These are phyloP conservation scores for Conus betulinus DNA, from an alignment of 1,140 invertebrate genomes.

Conservation along the genomic window DNA sequence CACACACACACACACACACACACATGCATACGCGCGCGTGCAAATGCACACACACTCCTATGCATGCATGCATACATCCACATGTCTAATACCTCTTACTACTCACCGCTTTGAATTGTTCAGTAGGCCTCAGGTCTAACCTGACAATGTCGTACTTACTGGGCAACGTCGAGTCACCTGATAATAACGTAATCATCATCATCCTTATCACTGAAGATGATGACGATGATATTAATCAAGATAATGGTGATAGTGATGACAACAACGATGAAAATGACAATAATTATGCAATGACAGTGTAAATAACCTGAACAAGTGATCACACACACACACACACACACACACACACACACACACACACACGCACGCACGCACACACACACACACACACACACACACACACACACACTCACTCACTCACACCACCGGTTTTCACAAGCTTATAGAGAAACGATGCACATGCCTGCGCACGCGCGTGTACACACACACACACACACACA, in stretches of 20 bases:
- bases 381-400: not conserved
- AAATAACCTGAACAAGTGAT: too few species aligned
- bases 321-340: too few species aligned
- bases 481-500: too few species aligned
- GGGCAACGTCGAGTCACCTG: constrained; percentile 68
- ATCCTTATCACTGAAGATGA: not conserved
- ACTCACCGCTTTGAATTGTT: constrained; percentile 73
- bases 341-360: too few species aligned
- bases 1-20: too few species aligned
- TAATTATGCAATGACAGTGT: not conserved
- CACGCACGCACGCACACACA: not conserved
- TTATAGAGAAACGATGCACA: too few species aligned
- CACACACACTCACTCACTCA: not conserved
- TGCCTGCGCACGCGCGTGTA: too few species aligned
- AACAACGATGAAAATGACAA: not conserved
- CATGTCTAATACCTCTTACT: not conserved
- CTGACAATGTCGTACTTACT: constrained; percentile 71
- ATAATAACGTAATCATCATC: constrained; percentile 9
- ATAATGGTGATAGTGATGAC: not conserved
- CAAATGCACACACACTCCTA: not conserved
- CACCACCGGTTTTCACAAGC: too few species aligned
- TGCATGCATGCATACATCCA: not conserved
- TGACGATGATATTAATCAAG: not conserved
- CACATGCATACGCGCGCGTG: not conserved
- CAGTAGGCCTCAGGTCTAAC: constrained; percentile 68